Percentiles rank a stretch among this genome's conserved stretches.
These are phyloP conservation scores for Chiloscyllium plagiosum DNA, from an alignment of 2,113 vertebrate species.

Conservation along the genomic window DNA sequence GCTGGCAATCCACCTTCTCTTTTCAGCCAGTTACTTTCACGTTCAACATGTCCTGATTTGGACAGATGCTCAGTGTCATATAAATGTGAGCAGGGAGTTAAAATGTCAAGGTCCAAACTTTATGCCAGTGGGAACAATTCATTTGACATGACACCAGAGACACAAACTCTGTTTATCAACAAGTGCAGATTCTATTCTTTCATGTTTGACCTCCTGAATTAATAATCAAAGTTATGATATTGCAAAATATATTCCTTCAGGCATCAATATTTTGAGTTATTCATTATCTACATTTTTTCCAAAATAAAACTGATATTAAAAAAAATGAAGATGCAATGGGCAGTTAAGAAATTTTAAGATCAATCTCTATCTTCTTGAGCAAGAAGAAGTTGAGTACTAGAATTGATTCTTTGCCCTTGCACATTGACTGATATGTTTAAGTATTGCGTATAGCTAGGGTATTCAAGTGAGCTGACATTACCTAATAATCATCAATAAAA, in stretches of 20 bases:
- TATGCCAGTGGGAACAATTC: background rate
- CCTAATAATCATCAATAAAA: constrained; percentile 1
- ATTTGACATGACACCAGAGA: background rate
- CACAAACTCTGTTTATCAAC: background rate
- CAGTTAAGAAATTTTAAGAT: background rate
- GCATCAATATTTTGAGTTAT: background rate
- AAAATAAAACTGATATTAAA: background rate
- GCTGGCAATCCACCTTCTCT: background rate
- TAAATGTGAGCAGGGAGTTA: background rate
- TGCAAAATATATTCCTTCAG: background rate
- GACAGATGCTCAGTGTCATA: background rate
- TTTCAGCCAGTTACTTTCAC: background rate
- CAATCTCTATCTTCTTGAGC: background rate
- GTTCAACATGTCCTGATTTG: background rate
- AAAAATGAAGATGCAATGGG: background rate
- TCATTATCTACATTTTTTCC: background rate
- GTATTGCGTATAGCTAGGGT: background rate
- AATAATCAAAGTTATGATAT: background rate
- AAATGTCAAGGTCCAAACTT: background rate
- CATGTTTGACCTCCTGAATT: background rate
- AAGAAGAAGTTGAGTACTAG: background rate
- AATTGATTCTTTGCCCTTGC: background rate
- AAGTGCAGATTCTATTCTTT: background rate
- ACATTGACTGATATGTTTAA: background rate
- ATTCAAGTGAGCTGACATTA: background rate